A percentile compares a stretch with the other conserved stretches of the same genome.
phyloP scores from a whole-genome alignment of 2,113 vertebrate genomes.

The Lethenteron camtschaticum region DNA sequence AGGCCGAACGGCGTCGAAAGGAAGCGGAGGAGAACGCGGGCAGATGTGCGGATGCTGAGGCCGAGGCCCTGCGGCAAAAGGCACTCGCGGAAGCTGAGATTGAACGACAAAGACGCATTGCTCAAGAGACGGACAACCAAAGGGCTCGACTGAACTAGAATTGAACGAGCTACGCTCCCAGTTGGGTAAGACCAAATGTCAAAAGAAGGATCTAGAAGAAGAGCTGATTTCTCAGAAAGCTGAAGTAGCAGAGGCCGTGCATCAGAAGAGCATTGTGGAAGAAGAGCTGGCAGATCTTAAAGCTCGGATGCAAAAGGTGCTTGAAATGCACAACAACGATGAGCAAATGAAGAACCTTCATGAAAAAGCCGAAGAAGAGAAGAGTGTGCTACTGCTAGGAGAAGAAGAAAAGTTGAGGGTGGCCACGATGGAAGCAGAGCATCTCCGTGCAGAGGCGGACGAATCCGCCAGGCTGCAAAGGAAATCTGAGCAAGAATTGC shows the following conservation, averaged over 20 bases:
- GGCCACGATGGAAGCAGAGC: neutral
- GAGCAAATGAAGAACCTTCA: neutral
- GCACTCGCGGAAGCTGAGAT: conserved; percentile 59
- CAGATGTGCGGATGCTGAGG: conserved; percentile 46
- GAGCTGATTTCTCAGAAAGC: conserved; percentile 80
- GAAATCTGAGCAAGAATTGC: neutral
- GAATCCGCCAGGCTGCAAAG: neutral
- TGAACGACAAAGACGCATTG: conserved; percentile 69
- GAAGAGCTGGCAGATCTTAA: neutral
- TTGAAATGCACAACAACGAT: neutral
- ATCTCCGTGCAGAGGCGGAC: neutral
- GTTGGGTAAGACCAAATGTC: conserved; percentile 72
- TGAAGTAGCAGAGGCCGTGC: conserved; percentile 29
- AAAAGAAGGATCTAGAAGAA: conserved; percentile 56
- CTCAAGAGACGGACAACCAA: conserved; percentile 62
- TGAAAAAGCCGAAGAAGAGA: neutral
- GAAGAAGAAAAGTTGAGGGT: conserved; percentile 4
- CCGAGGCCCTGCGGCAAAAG: conserved; percentile 53
- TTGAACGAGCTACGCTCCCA: conserved; percentile 53
- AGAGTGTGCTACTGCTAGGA: neutral
- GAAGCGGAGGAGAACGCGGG: conserved; percentile 72
- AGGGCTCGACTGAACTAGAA: conserved; percentile 84
- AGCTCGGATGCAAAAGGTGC: neutral
- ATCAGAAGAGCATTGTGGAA: conserved; percentile 1
- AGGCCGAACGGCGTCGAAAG: conserved; percentile 50